A percentile compares a stretch with the other conserved stretches of the same genome.
Conservation (phyloP, 2,888 invertebrate species). For the Alentia gelatinosa region DNA sequence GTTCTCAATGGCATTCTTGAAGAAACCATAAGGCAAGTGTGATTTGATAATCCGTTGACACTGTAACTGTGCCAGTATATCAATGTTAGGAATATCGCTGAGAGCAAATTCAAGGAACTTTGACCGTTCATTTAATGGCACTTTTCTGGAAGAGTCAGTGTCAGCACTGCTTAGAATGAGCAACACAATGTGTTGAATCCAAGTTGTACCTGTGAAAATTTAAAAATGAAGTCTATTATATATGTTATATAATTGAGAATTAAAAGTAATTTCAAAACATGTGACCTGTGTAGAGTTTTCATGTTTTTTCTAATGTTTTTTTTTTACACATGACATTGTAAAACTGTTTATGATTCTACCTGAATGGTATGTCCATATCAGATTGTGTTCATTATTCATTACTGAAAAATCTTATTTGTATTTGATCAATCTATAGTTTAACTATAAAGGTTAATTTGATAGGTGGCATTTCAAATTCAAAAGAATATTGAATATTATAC, state of each 20-base stretch:
- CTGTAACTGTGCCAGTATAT: background rate
- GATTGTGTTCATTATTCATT: background rate
- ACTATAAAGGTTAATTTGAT: no score
- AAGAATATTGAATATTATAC: background rate
- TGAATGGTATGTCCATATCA: background rate
- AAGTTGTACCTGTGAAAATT: conserved; percentile 79
- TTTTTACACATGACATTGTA: background rate
- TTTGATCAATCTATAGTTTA: no score
- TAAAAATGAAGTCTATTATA: background rate
- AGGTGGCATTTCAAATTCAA: background rate
- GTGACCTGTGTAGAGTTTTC: no score
- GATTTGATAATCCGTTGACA: conserved; percentile 46
- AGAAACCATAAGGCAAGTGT: conserved; percentile 33
- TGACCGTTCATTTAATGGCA: conserved; percentile 68
- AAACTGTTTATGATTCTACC: background rate
- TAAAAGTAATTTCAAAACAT: no score
- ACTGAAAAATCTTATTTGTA: no score
- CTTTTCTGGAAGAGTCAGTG: conserved; percentile 72
- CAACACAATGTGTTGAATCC: conserved; percentile 81
- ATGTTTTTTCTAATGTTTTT: no score
- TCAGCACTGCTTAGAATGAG: conserved; percentile 79
- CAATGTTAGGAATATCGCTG: background rate
- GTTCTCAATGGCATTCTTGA: background rate
- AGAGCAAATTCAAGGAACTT: background rate
- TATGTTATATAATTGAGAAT: background rate